Base-by-base conservation (phyloP, 1,140 invertebrate species). In the Drosophila saltans region DNA sequence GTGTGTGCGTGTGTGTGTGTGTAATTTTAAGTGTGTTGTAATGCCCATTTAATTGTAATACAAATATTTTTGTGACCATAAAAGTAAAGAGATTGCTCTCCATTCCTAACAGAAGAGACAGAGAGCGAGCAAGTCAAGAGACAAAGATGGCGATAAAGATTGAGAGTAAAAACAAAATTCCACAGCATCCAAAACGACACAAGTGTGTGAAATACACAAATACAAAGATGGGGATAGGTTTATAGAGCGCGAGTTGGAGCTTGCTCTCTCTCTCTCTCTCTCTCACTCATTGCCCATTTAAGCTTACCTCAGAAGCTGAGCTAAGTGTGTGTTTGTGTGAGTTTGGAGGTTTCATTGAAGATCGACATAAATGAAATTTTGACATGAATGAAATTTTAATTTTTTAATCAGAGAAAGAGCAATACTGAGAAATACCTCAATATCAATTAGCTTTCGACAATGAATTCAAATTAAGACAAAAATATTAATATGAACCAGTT, bases 1-100 rank as follows among this genome's bases (percentile, higher is more conserved):
- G 45, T 52, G 45, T 26, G 21, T 48, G 43, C 8, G 43, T 26
- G 45, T 48, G 45, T 52, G 45, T 52, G 78, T 78, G 80, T n/a
- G n/a, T n/a, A 73, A 78, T 80, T 77, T 69, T 69, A 69, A 69
- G 72, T 64, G 66, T 75, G 74, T 66, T 74, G 62, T 66, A 75
- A 78, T 78, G 66, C 57, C 62, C 61, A 72, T 75, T 70, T 75
- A 70, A 70, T 77, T 75, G 66, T 66, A 75, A 69, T 75, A 70
- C 61, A 76, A 78, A 76, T 76, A 78, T 71, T 76, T 41, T 59
- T 75, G 70, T 59, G 74, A 63, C 39, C 9, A 59, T 59, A 59
- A 59, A 59, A 40, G 16, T 59, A 39, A 39, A 16, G 36, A 59
- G 28, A 40, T 59, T 39, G 30, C 56, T 58, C 30, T 5, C 9